phyloP scores from a whole-genome alignment of 2,113 vertebrate genomes.

The Labrus mixtus region DNA sequence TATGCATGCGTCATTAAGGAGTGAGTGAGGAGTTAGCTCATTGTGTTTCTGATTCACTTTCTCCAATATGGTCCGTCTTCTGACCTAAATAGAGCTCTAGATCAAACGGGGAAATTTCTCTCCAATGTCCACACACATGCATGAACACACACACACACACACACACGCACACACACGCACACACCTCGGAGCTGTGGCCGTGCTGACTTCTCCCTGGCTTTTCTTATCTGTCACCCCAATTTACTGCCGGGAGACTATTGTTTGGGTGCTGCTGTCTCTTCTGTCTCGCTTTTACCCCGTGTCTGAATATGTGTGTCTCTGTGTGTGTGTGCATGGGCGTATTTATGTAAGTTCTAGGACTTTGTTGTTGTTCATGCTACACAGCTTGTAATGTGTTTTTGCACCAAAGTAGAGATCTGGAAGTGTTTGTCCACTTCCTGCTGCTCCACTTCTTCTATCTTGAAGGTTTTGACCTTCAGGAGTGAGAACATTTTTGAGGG shows the following conservation, averaged over 20 bases:
- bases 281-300: constrained; percentile 43
- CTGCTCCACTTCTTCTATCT: not conserved
- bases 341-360: not conserved
- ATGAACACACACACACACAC: constrained; percentile 11
- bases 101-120: not conserved
- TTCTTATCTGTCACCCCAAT: constrained; percentile 66
- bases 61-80: not conserved
- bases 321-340: not conserved
- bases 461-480: not conserved
- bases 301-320: constrained; percentile 23
- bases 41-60: constrained; percentile 15
- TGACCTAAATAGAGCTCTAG: constrained; percentile 12
- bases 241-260: constrained; percentile 62
- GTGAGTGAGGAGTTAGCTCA: constrained; percentile 1
- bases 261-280: constrained; percentile 75
- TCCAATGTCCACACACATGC: not conserved
- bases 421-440: not conserved
- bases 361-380: constrained; percentile 11
- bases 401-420: not conserved
- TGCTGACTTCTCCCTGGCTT: constrained; percentile 40
- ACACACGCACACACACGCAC: constrained; percentile 26
- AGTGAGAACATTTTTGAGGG: not conserved
- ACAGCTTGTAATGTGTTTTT: constrained; percentile 3
- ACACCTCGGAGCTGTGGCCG: constrained; percentile 27
- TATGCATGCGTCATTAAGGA: constrained; percentile 1